phyloP scores from a whole-genome alignment of 2,113 vertebrate genomes.

The Crotalus helleri region DNA sequence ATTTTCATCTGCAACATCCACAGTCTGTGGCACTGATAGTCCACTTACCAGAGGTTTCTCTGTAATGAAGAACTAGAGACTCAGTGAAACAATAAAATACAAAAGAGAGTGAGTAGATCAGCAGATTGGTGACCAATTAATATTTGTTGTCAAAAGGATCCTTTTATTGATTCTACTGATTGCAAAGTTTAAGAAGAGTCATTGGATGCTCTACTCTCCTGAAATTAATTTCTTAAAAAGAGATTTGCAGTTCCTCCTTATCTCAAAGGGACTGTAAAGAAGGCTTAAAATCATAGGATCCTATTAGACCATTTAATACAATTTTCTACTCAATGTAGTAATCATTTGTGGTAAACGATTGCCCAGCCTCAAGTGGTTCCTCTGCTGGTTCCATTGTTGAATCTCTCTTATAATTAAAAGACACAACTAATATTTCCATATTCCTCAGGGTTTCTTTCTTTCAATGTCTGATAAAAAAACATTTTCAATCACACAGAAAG shows the following conservation, averaged over 20 bases:
- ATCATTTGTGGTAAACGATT: not conserved
- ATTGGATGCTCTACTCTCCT: not conserved
- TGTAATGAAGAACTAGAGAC: not conserved
- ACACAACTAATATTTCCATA: not conserved
- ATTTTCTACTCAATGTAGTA: not conserved
- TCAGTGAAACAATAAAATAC: not conserved
- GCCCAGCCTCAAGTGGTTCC: not conserved
- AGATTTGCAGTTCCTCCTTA: not conserved
- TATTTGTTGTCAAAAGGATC: not conserved
- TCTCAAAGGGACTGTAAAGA: not conserved
- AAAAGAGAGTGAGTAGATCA: not conserved
- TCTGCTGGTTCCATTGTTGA: not conserved
- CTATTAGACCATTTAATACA: not conserved
- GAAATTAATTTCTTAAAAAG: not conserved
- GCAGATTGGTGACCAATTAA: not conserved
- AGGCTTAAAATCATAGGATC: not conserved
- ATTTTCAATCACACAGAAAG: not conserved
- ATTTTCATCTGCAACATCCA: not conserved
- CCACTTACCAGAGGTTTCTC: not conserved
- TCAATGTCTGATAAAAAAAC: not conserved
- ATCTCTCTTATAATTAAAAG: not conserved
- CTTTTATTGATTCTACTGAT: not conserved
- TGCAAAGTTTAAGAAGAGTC: not conserved
- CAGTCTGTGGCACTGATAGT: not conserved
- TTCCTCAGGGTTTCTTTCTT: not conserved